Percentiles rank a stretch among this genome's conserved stretches.
Conservation (phyloP, 2,797 vertebrate genomes). For the Arnoldichthys spilopterus region DNA sequence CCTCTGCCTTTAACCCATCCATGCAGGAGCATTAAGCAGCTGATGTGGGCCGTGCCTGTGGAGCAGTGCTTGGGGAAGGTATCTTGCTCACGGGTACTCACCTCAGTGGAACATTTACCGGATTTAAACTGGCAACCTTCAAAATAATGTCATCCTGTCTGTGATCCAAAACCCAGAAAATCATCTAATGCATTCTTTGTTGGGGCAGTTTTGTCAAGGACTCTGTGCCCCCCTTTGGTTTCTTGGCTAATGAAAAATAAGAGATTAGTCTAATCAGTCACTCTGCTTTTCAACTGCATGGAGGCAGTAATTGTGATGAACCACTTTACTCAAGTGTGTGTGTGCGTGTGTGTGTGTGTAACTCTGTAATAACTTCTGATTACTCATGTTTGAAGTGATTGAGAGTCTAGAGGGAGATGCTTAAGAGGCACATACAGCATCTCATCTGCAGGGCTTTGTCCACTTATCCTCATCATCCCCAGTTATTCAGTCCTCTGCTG, state of each 20-base stretch:
- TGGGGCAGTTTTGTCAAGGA: background rate
- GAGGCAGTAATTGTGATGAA: constrained; percentile 28
- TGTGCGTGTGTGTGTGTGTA: constrained; percentile 17
- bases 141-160: too few relatives aligned
- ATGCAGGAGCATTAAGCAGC: too few relatives aligned
- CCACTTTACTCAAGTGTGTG: constrained; percentile 26
- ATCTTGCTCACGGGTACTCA: too few relatives aligned
- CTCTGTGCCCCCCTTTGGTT: background rate
- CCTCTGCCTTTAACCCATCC: too few relatives aligned
- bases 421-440: constrained; percentile 30
- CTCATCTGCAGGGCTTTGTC: background rate
- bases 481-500: background rate
- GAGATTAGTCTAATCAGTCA: constrained; percentile 37
- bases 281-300: constrained; percentile 36
- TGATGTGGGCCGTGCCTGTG: too few relatives aligned
- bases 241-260: constrained; percentile 6
- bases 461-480: constrained; percentile 3
- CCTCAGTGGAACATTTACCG: too few relatives aligned
- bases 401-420: constrained; percentile 16
- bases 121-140: too few relatives aligned
- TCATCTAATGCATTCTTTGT: background rate
- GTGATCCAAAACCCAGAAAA: background rate
- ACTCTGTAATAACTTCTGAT: constrained; percentile 40
- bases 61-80: too few relatives aligned
- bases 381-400: constrained; percentile 37